phyloP scores from a whole-genome alignment of 2,113 vertebrate species.

The Tetrax tetrax region DNA sequence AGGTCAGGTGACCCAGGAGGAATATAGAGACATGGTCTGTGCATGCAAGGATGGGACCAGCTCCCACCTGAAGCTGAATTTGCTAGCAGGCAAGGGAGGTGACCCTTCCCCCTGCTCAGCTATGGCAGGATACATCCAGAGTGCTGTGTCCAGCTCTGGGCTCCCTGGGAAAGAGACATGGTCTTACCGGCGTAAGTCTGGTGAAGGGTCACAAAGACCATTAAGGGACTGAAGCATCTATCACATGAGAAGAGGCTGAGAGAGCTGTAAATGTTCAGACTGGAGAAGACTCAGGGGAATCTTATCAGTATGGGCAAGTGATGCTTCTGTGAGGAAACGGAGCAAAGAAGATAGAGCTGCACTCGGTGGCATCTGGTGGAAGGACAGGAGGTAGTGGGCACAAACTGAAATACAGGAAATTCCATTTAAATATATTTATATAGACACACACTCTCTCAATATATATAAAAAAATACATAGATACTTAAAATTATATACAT shows the following conservation, averaged over 20 bases:
- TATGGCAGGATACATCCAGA: not conserved
- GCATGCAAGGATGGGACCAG: not conserved
- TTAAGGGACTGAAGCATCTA: not conserved
- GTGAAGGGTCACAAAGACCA: not conserved
- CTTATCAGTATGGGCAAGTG: rapidly evolving
- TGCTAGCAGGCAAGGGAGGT: not conserved
- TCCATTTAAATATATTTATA: not conserved
- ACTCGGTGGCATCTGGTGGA: not conserved
- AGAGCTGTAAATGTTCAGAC: not conserved
- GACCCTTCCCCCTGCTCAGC: not conserved
- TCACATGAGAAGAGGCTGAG: not conserved
- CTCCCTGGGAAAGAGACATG: not conserved
- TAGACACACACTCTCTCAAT: not conserved
- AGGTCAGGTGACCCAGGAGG: not conserved
- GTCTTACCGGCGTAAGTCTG: not conserved
- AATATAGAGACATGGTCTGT: not conserved
- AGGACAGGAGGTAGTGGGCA: too few relatives aligned
- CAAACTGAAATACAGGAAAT: not conserved
- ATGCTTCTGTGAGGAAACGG: not conserved
- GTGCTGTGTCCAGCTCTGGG: rapidly evolving
- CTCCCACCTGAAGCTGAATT: not conserved
- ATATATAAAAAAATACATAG: too few relatives aligned
- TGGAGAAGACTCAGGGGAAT: not conserved
- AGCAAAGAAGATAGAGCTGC: not conserved
- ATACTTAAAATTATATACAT: not conserved